These are phyloP conservation scores for Brenthis daphne DNA, from an alignment of 2,888 invertebrate genomes.

Conservation along the genomic window DNA sequence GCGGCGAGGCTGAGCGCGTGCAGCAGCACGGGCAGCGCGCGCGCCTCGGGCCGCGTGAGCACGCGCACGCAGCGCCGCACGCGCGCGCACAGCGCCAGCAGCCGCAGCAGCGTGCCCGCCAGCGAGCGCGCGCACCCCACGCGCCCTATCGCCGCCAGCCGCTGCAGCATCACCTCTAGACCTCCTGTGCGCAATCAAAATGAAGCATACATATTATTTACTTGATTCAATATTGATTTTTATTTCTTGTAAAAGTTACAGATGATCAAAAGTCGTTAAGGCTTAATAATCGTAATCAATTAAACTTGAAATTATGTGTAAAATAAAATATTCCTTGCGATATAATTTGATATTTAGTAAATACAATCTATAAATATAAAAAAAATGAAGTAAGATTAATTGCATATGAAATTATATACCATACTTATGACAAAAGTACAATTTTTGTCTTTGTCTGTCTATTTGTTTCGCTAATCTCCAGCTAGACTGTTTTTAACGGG, in stretches of 20 bases:
- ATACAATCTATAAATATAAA: no score
- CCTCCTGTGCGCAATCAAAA: slow-evolving; percentile 62
- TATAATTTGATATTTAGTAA: no score
- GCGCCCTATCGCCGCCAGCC: slow-evolving; percentile 92
- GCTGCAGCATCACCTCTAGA: slow-evolving; percentile 89
- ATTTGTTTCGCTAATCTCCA: no score
- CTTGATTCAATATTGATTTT: no score
- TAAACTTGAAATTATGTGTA: background rate
- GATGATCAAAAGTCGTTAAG: background rate
- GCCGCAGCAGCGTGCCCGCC: slow-evolving; percentile 93
- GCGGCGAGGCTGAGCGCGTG: slow-evolving; percentile 89
- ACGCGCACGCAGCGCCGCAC: slow-evolving; percentile 94
- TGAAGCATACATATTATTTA: no score
- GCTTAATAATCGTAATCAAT: background rate
- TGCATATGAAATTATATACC: no score
- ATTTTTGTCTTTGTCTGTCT: no score
- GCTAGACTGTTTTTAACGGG: no score
- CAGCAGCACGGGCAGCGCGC: slow-evolving; percentile 91
- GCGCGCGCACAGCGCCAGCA: slow-evolving; percentile 95
- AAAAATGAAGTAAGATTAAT: no score
- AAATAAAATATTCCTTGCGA: no score
- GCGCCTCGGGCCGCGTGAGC: slow-evolving; percentile 91
- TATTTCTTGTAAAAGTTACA: no score
- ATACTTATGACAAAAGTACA: no score
- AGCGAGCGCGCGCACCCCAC: slow-evolving; percentile 93